These are phyloP conservation scores for Elysia crispata DNA, from an alignment of 2,888 invertebrate species.

Conservation along the genomic window DNA sequence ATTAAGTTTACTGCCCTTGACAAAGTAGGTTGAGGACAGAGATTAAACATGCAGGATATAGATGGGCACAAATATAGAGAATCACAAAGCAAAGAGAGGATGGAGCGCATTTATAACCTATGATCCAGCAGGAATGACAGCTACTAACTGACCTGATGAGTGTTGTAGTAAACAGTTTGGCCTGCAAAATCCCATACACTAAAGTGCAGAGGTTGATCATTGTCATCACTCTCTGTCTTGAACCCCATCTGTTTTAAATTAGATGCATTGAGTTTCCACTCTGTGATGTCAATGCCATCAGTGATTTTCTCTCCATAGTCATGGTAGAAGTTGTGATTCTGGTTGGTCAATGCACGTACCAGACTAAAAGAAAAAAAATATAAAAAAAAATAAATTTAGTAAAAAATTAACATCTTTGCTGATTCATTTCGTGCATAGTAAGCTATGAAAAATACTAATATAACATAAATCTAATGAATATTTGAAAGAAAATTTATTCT, in stretches of 20 bases:
- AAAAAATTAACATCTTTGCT: background rate
- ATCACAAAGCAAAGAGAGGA: too few relatives aligned
- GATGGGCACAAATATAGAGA: background rate
- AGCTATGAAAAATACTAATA: too few relatives aligned
- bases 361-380: constrained; percentile 58
- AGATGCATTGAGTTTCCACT: constrained; percentile 66
- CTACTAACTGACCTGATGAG: constrained; percentile 67
- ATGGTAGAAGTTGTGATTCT: constrained; percentile 55
- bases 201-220: constrained; percentile 58
- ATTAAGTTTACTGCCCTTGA: too few relatives aligned
- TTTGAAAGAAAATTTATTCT: too few relatives aligned
- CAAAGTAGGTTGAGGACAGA: too few relatives aligned
- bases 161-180: constrained; percentile 77
- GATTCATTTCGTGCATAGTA: too few relatives aligned
- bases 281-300: constrained; percentile 77
- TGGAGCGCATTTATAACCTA: too few relatives aligned
- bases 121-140: background rate
- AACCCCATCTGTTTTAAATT: constrained; percentile 15
- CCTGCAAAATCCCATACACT: constrained; percentile 77
- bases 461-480: too few relatives aligned
- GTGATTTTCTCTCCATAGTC: constrained; percentile 70
- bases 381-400: background rate
- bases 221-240: background rate
- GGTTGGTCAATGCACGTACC: constrained; percentile 68
- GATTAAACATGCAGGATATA: too few relatives aligned